phyloP scores from a whole-genome alignment of 2,888 invertebrate genomes.

The Lordiphosa fenestrarum region DNA sequence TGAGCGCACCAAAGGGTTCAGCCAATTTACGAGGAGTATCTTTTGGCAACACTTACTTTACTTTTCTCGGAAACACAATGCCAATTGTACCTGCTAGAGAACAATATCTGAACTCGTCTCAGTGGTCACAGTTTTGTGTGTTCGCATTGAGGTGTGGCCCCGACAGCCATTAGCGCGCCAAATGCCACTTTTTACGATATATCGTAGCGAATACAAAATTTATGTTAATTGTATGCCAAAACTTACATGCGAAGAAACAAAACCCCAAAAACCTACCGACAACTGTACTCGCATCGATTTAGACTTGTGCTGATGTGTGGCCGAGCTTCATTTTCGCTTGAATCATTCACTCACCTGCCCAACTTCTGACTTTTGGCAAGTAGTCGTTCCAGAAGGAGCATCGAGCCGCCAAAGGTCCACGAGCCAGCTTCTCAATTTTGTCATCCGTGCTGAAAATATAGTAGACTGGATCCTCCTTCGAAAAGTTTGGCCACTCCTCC shows the following conservation, averaged over 20 bases:
- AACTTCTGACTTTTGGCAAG: constrained; percentile 91
- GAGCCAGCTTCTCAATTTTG: constrained; percentile 82
- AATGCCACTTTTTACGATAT: constrained; percentile 40
- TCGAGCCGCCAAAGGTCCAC: constrained; percentile 90
- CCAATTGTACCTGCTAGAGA: constrained; percentile 13
- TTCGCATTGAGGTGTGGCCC: constrained; percentile 44
- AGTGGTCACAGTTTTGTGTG: neutral
- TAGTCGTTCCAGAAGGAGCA: constrained; percentile 99
- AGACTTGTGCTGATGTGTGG: constrained; percentile 6
- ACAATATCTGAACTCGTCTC: constrained; percentile 4
- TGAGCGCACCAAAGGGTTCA: too few species aligned
- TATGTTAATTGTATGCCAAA: constrained; percentile 52
- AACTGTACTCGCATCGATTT: constrained; percentile 34
- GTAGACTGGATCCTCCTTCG: constrained; percentile 91
- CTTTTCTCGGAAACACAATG: constrained; percentile 1
- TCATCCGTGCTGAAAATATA: constrained; percentile 93
- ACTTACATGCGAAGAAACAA: constrained; percentile 31
- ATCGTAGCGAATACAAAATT: constrained; percentile 43
- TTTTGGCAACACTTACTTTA: too few species aligned
- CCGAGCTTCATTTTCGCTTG: neutral
- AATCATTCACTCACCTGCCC: constrained; percentile 82
- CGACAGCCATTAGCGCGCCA: constrained; percentile 40
- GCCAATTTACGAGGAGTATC: too few species aligned
- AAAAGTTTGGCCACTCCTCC: constrained; percentile 92
- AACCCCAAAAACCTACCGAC: constrained; percentile 13